These are phyloP conservation scores for Muntiacus muntjak DNA, from an alignment of 2,113 vertebrate species.

Conservation along the genomic window DNA sequence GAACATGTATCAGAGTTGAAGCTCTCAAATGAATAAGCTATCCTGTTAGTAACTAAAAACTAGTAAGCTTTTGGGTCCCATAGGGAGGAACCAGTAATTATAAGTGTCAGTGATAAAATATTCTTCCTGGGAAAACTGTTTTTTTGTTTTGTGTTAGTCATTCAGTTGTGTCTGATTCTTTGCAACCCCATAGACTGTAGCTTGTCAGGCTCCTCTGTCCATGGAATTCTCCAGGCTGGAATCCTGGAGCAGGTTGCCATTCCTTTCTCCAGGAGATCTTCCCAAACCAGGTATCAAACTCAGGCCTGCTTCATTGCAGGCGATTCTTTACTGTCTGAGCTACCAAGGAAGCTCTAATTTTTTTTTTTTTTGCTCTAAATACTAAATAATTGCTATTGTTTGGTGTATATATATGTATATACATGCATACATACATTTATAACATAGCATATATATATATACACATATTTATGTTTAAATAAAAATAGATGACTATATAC, in stretches of 20 bases:
- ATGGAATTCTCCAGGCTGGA: background rate
- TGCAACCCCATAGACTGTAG: background rate
- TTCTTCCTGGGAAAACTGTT: background rate
- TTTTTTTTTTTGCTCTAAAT: background rate
- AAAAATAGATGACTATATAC: background rate
- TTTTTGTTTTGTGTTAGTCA: background rate
- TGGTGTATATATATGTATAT: background rate
- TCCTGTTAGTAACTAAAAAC: background rate
- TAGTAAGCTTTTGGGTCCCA: background rate
- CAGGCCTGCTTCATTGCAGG: background rate
- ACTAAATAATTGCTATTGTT: background rate
- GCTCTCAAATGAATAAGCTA: background rate
- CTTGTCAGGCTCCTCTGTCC: background rate
- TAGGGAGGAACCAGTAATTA: background rate
- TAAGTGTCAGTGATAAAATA: background rate
- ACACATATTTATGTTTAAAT: background rate
- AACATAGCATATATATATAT: too few relatives aligned
- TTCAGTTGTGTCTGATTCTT: background rate
- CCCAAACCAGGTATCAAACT: background rate
- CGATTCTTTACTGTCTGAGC: background rate
- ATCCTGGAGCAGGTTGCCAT: background rate
- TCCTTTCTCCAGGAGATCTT: background rate
- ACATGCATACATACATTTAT: background rate
- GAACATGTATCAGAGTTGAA: background rate
- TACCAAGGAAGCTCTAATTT: background rate